These are phyloP conservation scores for Collichthys lucidus DNA, from an alignment of 2,113 vertebrate species.

Conservation along the genomic window DNA sequence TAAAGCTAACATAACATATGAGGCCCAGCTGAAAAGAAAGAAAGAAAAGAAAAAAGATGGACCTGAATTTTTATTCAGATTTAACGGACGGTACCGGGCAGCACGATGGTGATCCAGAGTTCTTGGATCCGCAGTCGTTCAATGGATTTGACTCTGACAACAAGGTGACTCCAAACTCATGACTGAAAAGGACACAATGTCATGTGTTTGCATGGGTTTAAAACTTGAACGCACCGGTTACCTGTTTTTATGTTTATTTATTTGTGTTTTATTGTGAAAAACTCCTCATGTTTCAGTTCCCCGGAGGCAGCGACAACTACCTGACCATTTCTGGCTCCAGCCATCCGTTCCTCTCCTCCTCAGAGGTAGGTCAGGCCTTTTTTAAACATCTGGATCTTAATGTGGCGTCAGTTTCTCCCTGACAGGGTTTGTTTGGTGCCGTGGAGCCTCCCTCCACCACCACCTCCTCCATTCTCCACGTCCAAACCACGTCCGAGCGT, in stretches of 20 bases:
- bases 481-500: neutral
- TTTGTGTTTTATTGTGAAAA: neutral
- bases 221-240: too few species aligned
- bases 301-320: conserved; percentile 91
- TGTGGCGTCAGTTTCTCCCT: neutral
- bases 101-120: conserved; percentile 79
- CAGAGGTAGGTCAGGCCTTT: conserved; percentile 85
- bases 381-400: neutral
- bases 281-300: conserved; percentile 85
- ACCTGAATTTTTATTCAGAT: conserved; percentile 86
- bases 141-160: conserved; percentile 84
- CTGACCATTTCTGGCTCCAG: conserved; percentile 89
- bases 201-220: too few species aligned
- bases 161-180: conserved; percentile 78
- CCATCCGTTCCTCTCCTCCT: conserved; percentile 91
- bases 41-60: conserved; percentile 66
- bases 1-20: conserved; percentile 44
- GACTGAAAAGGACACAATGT: neutral
- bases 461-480: too few species aligned
- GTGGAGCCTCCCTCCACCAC: neutral
- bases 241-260: too few species aligned
- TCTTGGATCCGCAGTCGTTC: conserved; percentile 83
- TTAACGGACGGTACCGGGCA: conserved; percentile 81
- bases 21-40: conserved; percentile 46
- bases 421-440: neutral